Evolutionary conservation across 2,888 invertebrate genomes (phyloP), one percentile per base, ranked within the genome.

Genomic region (Drepanosiphum platanoidis): DNA sequence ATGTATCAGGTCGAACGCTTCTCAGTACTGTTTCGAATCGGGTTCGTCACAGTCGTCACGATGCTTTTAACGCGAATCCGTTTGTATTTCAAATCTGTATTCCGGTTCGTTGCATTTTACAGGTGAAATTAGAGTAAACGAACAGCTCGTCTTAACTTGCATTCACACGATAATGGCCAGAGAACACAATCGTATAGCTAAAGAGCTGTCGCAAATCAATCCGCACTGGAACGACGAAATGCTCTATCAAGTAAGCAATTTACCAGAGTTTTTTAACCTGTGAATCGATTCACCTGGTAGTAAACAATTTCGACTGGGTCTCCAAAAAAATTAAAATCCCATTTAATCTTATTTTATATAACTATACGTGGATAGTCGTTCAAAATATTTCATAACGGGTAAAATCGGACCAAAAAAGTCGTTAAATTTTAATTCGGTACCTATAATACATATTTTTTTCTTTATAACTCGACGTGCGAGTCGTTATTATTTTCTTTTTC

Each of bases 211-310:
- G 0, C 92, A 92, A 78, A 92, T 97, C 8, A 97, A 97, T 90
- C 96, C 96, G 0, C 96, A 96, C 89, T 97, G 97, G 97, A 95
- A 96, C 88, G 97, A 97, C 88, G 97, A 97, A 90, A 96, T 94
- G 0, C 90, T 97, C 0, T 97, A 94, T 92, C 97, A 97, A 89
- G 92, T 92, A 88, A 75, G n/a, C n/a, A n/a, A n/a, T n/a, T n/a
- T n/a, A n/a, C n/a, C n/a, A n/a, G n/a, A n/a, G n/a, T n/a, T n/a
- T n/a, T n/a, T n/a, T n/a, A n/a, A n/a, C n/a, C n/a, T n/a, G n/a
- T n/a, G n/a, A n/a, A n/a, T n/a, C n/a, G n/a, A n/a, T n/a, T n/a
- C n/a, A n/a, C n/a, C n/a, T n/a, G n/a, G n/a, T n/a, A n/a, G n/a
- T n/a, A n/a, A n/a, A n/a, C n/a, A n/a, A n/a, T n/a, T n/a, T n/a